Evolutionary conservation across 2,797 vertebrate species (phyloP).

Genomic region (Picus viridis): DNA sequence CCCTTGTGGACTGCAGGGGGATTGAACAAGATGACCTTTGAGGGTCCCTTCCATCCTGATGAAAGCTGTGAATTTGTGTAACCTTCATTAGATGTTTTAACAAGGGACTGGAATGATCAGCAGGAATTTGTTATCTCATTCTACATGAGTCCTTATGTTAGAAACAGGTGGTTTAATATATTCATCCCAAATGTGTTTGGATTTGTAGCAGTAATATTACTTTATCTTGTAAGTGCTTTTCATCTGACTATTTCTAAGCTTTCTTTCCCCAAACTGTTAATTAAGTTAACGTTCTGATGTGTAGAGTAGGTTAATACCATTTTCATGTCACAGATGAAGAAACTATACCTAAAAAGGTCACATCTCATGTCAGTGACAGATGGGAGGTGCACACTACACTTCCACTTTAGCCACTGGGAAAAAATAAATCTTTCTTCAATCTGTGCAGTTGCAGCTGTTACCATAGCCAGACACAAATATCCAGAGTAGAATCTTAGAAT

Average conservation of each 20-base stretch:
- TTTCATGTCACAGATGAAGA: neutral
- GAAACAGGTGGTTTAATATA: neutral
- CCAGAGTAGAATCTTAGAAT: neutral
- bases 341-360: conserved; percentile 25
- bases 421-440: neutral
- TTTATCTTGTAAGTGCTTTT: conserved; percentile 13
- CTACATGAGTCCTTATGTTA: neutral
- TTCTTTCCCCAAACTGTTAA: neutral
- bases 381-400: neutral
- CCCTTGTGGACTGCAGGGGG: too few relatives aligned
- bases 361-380: neutral
- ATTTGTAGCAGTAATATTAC: neutral
- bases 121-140: neutral
- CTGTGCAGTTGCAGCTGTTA: neutral
- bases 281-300: conserved; percentile 33
- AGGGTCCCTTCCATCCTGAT: too few relatives aligned
- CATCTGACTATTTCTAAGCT: neutral
- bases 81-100: neutral
- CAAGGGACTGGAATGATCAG: neutral
- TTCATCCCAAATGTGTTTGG: neutral
- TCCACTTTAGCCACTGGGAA: neutral
- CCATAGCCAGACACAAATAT: neutral
- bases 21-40: too few relatives aligned
- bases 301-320: conserved; percentile 9
- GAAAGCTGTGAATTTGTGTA: neutral